These are phyloP conservation scores for Tachuris rubrigastra DNA, from an alignment of 2,113 vertebrate species.

Conservation along the genomic window DNA sequence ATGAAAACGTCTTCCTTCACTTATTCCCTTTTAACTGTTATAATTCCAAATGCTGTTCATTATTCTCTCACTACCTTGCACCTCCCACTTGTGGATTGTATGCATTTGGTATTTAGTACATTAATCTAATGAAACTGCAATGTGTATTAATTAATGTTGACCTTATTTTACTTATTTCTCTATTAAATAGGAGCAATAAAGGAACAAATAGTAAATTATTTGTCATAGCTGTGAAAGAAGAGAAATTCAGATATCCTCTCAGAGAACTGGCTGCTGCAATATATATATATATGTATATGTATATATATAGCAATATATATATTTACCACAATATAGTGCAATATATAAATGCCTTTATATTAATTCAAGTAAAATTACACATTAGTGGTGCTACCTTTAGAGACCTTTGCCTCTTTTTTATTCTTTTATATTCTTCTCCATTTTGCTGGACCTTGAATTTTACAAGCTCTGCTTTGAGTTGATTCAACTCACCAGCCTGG, in stretches of 20 bases:
- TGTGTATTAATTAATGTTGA: not conserved
- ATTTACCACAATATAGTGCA: no score
- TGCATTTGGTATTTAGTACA: not conserved
- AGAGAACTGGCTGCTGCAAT: not conserved
- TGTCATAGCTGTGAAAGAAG: not conserved
- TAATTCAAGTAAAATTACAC: not conserved
- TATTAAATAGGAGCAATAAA: not conserved
- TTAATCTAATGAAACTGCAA: not conserved
- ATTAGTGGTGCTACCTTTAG: not conserved
- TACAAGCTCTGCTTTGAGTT: not conserved
- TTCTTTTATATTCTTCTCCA: not conserved
- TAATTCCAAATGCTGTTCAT: not conserved
- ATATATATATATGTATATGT: no score
- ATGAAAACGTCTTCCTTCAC: not conserved
- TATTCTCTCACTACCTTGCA: not conserved
- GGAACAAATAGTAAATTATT: not conserved
- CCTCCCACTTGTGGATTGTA: not conserved
- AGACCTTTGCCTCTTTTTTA: not conserved
- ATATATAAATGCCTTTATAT: not conserved
- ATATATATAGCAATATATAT: no score
- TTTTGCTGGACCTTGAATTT: not conserved
- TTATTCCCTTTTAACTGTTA: not conserved
- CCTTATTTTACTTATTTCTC: not conserved
- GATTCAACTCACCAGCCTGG: not conserved
- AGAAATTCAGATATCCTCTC: not conserved